Evolutionary conservation across 2,888 invertebrate species (phyloP).

Genomic region (Trimorus sp.): DNA sequence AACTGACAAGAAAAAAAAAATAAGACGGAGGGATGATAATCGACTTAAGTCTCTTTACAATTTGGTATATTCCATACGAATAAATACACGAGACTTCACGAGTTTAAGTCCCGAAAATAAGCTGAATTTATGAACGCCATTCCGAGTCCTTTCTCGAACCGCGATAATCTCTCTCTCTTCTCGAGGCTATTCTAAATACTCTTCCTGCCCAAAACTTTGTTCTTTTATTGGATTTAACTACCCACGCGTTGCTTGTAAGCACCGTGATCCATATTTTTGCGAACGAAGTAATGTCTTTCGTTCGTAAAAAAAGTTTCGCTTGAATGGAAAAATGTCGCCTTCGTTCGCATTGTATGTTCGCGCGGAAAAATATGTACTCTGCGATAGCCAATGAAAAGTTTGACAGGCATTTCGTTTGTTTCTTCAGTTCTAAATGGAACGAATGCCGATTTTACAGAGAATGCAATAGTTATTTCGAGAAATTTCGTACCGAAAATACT

Average conservation of each 20-base stretch:
- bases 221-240: constrained; percentile 51
- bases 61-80: constrained; percentile 71
- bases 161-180: constrained; percentile 56
- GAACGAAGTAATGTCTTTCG: constrained; percentile 45
- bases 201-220: constrained; percentile 35
- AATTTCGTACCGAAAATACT: no score
- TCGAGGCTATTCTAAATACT: constrained; percentile 53
- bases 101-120: constrained; percentile 70
- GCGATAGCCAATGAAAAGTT: constrained; percentile 20
- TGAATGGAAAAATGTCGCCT: constrained; percentile 1
- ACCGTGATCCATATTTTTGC: constrained; percentile 57
- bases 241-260: constrained; percentile 51
- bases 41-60: constrained; percentile 78
- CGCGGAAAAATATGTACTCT: constrained; percentile 22
- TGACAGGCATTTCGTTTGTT: constrained; percentile 5
- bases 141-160: constrained; percentile 63
- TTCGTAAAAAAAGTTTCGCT: constrained; percentile 23
- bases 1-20: constrained; percentile 57
- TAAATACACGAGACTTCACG: constrained; percentile 65
- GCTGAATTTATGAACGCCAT: constrained; percentile 77
- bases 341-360: constrained; percentile 20
- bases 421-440: constrained; percentile 2
- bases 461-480: neutral
- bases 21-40: constrained; percentile 73
- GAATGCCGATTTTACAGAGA: neutral